These are phyloP conservation scores for Archaeoteleia sp. DNA, from an alignment of 2,888 invertebrate species.

Conservation along the genomic window DNA sequence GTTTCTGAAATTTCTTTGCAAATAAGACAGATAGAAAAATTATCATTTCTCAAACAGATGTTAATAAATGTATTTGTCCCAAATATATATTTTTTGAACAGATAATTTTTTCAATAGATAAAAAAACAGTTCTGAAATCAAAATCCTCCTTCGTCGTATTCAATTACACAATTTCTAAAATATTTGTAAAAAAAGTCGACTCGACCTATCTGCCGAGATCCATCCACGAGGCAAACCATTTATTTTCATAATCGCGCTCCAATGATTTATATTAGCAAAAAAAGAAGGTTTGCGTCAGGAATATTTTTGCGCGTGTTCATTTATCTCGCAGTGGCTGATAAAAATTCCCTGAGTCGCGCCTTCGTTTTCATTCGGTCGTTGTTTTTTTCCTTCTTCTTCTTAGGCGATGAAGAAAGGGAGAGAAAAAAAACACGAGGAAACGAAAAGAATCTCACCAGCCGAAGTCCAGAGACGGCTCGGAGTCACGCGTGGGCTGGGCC, in stretches of 20 bases:
- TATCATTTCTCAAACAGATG: too few species aligned
- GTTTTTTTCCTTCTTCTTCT: constrained; percentile 12
- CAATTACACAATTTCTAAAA: constrained; percentile 7
- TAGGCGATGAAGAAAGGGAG: constrained; percentile 10
- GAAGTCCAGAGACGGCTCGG: constrained; percentile 40
- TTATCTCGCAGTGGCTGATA: constrained; percentile 24
- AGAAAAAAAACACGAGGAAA: constrained; percentile 11
- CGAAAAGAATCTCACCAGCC: constrained; percentile 29
- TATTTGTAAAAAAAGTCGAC: constrained; percentile 2
- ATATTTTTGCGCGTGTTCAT: constrained; percentile 14
- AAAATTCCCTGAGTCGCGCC: constrained; percentile 22
- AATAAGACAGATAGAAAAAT: too few species aligned
- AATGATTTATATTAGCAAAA: constrained; percentile 1
- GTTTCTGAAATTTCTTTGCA: too few species aligned
- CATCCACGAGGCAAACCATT: not conserved
- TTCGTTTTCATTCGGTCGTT: constrained; percentile 17
- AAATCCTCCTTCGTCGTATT: not conserved
- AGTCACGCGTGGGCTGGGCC: constrained; percentile 54
- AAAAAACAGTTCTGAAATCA: constrained; percentile 3
- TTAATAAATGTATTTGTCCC: too few species aligned
- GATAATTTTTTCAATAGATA: too few species aligned
- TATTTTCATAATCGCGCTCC: constrained; percentile 12
- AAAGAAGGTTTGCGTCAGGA: not conserved
- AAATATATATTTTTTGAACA: too few species aligned
- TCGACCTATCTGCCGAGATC: not conserved